Evolutionary conservation across 2,888 invertebrate genomes (phyloP), one percentile per base, ranked within the genome.

Genomic region (Eurytoma adleriae): DNA sequence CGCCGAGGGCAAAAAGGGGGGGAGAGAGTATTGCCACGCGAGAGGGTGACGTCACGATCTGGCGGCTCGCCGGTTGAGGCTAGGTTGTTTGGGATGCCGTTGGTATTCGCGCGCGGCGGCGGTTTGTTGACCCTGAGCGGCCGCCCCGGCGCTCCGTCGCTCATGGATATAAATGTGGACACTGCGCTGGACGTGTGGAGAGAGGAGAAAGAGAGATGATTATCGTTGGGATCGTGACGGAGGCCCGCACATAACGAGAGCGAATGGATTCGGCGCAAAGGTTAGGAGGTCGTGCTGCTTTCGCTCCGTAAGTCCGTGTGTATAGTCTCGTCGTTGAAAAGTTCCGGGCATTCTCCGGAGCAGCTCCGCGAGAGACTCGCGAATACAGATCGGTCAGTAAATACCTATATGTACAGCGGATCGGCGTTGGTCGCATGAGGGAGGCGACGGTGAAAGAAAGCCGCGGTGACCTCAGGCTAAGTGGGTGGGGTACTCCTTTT

Each of bases 91-190:
- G 70, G 10, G 20, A 13, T 52, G 30, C 56, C 77, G 70, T 56
- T 70, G 77, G 77, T 56, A 77, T 77, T 56, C 56, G 40, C 62
- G 62, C 76, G 76, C 75, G 24, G 24, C 62, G 48, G 78, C 69
- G 79, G 76, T 79, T 79, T 79, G 70, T 79, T 79, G 79, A 79
- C 79, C 79, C 79, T 74, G 79, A 74, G 56, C 18, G 52, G 30
- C 64, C 30, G 56, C 50, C 30, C 50, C 54, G 70, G 59, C 57
- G 40, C 40, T 40, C 40, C 40, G 40, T 10, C 40, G 40, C 40
- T 40, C 59, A 12, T 50, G 62, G 54, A 40, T 61, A 40, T 40
- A 69, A 52, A 52, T 30, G 50, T 61, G 61, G 18, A 69, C 57
- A 40, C 54, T 16, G 68, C 18, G 70, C 68, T 13, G 20, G 24